Percentiles rank a stretch among this genome's conserved stretches.
These are phyloP conservation scores for Nebria salina DNA, from an alignment of 2,888 invertebrate species.

Conservation along the genomic window DNA sequence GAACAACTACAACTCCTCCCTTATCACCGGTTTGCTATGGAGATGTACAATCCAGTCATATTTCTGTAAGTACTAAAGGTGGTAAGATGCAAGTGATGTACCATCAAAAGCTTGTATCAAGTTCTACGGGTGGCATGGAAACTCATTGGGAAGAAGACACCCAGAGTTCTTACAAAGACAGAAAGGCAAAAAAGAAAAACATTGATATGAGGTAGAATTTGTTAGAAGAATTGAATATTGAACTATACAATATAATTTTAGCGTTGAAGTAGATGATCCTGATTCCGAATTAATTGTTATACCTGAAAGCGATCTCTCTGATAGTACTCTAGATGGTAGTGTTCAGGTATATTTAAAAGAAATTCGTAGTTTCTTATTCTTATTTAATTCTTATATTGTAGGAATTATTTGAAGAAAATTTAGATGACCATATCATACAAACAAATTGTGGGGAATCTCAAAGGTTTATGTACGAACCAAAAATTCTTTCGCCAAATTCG, in stretches of 20 bases:
- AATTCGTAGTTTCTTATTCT: background rate
- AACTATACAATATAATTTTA: constrained; percentile 51
- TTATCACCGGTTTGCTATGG: constrained; percentile 71
- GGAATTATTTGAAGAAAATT: constrained; percentile 45
- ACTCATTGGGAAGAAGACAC: constrained; percentile 78
- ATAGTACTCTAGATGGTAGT: constrained; percentile 84
- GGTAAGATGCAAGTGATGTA: constrained; percentile 61
- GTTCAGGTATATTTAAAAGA: constrained; percentile 53
- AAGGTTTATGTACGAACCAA: constrained; percentile 30
- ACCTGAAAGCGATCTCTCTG: constrained; percentile 88
- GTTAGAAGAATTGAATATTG: background rate
- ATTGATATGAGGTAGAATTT: constrained; percentile 32
- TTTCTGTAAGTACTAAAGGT: constrained; percentile 60
- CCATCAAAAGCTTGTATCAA: constrained; percentile 59
- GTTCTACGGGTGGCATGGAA: constrained; percentile 65
- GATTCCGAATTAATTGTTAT: constrained; percentile 91
- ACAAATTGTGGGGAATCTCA: constrained; percentile 25
- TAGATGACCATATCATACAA: constrained; percentile 23
- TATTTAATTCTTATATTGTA: constrained; percentile 30
- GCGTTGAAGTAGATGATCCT: constrained; percentile 83
- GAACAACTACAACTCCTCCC: constrained; percentile 66
- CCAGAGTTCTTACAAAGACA: constrained; percentile 54
- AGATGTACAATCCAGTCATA: constrained; percentile 65
- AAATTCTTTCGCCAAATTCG: constrained; percentile 36
- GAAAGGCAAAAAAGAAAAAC: constrained; percentile 28